Base-by-base conservation (phyloP, 2,113 vertebrate genomes). In the Pavo muticus region DNA sequence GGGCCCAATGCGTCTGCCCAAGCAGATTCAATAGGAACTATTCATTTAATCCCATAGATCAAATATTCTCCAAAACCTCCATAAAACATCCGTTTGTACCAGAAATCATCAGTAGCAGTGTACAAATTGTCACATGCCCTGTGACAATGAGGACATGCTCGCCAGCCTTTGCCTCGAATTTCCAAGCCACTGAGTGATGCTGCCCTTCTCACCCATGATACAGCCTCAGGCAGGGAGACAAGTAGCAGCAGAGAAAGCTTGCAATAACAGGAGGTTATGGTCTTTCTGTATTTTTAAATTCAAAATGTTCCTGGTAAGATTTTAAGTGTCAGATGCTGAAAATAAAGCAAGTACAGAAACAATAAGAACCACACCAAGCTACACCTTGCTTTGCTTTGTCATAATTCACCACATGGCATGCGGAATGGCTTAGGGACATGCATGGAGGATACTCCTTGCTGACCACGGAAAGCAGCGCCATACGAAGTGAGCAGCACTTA, bases 131-230 rank as follows among this genome's bases (percentile, higher is more conserved):
- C 52, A 54, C 2, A 47, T 3, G 10, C 25, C 20, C 39, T 32
- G 39, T 57, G 40, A 57, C 35, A 17, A 40, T 5, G 13, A 24
- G 32, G 86, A 29, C 4, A 4, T 10, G 9, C 40, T 39, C 67
- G 45, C 56, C 67, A 30, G 2, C 10, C 7, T 29, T 56, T 42
- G 67, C 69, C 54, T 7, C 2, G 3, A 9, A 16, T 15, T 20
- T 14, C 57, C 23, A 7, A 3, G 47, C 63, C 20, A 21, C 1
- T 0, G 61, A 37, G 18, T 0, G 2, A 3, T 9, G 29, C 74
- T 50, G 60, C 35, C 21, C 37, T 17, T 7, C 37, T 14, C 70
- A 68, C 19, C 4, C 1, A 11, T 35, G 11, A 2, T 0, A 6
- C 39, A 45, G 73, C 2, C 60, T 52, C 15, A 0, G 61, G 21